Evolutionary conservation across 2,888 invertebrate species (phyloP), one percentile per base, ranked within the genome.

Genomic region (Sipunculus nudus): DNA sequence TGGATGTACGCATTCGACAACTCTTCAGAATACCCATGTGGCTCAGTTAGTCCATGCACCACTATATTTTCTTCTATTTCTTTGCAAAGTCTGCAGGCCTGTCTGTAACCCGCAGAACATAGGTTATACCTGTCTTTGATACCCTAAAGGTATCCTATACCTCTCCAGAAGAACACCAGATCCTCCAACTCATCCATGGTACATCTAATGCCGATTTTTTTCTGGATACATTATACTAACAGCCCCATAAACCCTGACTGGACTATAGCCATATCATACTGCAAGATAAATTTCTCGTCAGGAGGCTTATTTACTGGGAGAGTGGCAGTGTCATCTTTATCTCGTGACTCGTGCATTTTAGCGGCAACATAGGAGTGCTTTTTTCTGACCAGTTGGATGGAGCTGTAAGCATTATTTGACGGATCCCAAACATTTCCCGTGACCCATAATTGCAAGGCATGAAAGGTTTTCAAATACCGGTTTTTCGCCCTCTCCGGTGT

Each of bases 191-290:
- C 91, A 43, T 87, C 88, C 0, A 86, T 82, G 10, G 85, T 87
- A 2, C 88, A 86, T 10, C 86, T 80, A 16, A 94, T 84, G 0
- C 92, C 91, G 47, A 93, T 86, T 54, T 86, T n/a, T 81, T 57
- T 89, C 86, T 0, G 87, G 86, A 57, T 84, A 84, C 57, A 91
- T 77, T 0, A 92, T 79, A 0, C 89, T 86, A 68, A 89, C 89
- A n/a, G n/a, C 0, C 93, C 94, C 77, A 94, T 88, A 78, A 95
- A 95, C 2, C 93, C 94, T 78, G 92, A 92, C 82, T 92, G 93
- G 0, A 94, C 93, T 10, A 94, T 80, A 0, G 91, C 91, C 87
- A 96, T 88, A 78, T 94, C 94, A 67, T 90, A 88, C 80, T 95
- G 95, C 0, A 90, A 89, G 35, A 94, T 89, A 38, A 86, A 84